Base-by-base conservation (phyloP, 2,888 invertebrate species). In the Fragum sueziense region DNA sequence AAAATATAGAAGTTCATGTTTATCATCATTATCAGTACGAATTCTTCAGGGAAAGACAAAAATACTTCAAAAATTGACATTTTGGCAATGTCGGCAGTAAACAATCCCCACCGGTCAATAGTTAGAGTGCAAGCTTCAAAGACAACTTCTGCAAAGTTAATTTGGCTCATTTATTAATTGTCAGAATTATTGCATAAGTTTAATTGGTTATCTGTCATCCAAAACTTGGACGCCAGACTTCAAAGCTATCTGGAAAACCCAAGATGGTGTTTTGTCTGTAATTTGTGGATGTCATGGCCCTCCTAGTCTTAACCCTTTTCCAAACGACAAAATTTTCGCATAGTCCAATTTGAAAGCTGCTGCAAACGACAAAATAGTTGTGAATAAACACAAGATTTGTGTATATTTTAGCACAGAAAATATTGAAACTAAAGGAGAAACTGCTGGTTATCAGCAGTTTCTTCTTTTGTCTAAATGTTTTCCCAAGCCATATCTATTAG, bases 201-300 rank as follows among this genome's bases (percentile, higher is more conserved):
- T 65, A 65, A 65, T 65, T 65, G 41, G 41, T 14, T 25, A 65
- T 41, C 27, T 65, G 65, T 65, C 41, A 65, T 65, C 65, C n/a
- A 41, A 65, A 31, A 37, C 65, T 41, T 65, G 34, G 41, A 37
- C 25, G 41, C 65, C 41, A 22, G 37, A 41, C 65, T 65, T 65
- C 41, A 65, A 65, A 65, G 65, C 11, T 27, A 31, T 20, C 22
- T 9, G 7, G 41, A 65, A 27, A 41, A 41, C 41, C 65, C 22
- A 61, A 61, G 61, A 61, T 20, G 61, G 61, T 61, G 11, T 22
- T 11, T 57, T 57, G 25, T 27, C 57, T 57, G 25, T 3, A 25
- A 7, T 27, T 33, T 33, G 14, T 61, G 61, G 20, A 31, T 61
- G 61, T n/a, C 61, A 61, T 61, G 33, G n/a, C n/a, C 17, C n/a